Base-by-base conservation (phyloP, 64 coral and sea anemone species). In the Porites lutea region DNA sequence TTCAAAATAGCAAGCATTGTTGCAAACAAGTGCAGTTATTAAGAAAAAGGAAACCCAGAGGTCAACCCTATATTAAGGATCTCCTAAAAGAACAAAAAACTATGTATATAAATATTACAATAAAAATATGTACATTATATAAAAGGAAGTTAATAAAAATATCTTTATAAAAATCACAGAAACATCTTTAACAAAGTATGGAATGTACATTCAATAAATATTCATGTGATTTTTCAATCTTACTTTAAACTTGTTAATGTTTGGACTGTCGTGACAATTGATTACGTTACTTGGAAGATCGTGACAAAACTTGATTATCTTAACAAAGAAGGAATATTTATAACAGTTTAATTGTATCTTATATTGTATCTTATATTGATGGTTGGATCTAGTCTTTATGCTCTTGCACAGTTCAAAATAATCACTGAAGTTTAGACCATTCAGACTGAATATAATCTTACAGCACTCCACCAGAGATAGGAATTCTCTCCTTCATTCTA, bases 291-390 rank as follows among this genome's bases (percentile, higher is more conserved):
- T 67, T 22, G 19, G 64, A 67, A 67, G 64, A 67, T 67, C 64
- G 64, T 67, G 18, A 8, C 64, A 67, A 67, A 14, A 67, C 16
- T 0, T 21, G 8, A 67, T 67, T 67, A 67, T n/a, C 64, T 16
- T 16, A 67, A 67, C 64, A 18, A 67, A 67, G 64, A 67, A 67
- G 64, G 64, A 67, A 67, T 67, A 67, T 67, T 67, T 67, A 67
- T 67, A 67, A 67, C 64, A 67, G 64, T 67, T 67, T 67, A 67
- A 67, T 67, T 67, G 16, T 18, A 67, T 14, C 2, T 67, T 67
- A 15, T 14, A 19, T 67, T 67, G 64, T 67, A 67, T 67, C 14
- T 67, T 67, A 67, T 67, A 67, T 67, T 16, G 6, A 67, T 67
- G 15, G 64, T 67, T 67, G 16, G 15, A 67, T 67, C 19, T 67